These are phyloP conservation scores for Hoplodrina blanda DNA, from an alignment of 2,888 invertebrate genomes.

Conservation along the genomic window DNA sequence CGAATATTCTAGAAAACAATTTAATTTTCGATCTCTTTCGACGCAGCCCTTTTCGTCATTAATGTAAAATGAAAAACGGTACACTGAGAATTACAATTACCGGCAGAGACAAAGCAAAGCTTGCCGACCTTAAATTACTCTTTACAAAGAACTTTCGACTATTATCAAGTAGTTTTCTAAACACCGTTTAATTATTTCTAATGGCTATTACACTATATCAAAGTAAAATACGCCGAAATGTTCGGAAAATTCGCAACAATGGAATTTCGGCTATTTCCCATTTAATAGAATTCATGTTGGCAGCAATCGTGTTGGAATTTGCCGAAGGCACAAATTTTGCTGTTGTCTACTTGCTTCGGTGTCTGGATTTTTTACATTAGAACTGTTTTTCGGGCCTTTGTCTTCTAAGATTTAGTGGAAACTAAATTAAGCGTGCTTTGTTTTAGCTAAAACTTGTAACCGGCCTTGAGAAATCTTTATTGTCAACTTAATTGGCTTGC, in stretches of 20 bases:
- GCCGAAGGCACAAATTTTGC: conserved; percentile 57
- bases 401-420: conserved; percentile 15
- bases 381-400: conserved; percentile 33
- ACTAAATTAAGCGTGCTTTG: background rate
- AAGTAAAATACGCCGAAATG: conserved; percentile 61
- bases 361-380: conserved; percentile 42
- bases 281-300: conserved; percentile 68
- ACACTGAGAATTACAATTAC: conserved; percentile 24
- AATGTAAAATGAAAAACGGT: conserved; percentile 17
- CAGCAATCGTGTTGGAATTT: conserved; percentile 65
- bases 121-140: conserved; percentile 12
- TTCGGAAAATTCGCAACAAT: conserved; percentile 59
- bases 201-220: conserved; percentile 63
- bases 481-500: background rate
- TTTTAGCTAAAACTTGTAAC: background rate
- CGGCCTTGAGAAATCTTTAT: background rate
- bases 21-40: conserved; percentile 16
- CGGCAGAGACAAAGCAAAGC: background rate
- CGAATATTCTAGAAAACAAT: conserved; percentile 24
- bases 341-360: conserved; percentile 40
- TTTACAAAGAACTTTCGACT: conserved; percentile 16
- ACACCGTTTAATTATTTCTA: conserved; percentile 58
- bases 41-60: conserved; percentile 1
- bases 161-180: conserved; percentile 46
- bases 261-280: conserved; percentile 65